Evolutionary conservation across 1,140 invertebrate genomes (phyloP).

Genomic region (Camponotus vicinus): DNA sequence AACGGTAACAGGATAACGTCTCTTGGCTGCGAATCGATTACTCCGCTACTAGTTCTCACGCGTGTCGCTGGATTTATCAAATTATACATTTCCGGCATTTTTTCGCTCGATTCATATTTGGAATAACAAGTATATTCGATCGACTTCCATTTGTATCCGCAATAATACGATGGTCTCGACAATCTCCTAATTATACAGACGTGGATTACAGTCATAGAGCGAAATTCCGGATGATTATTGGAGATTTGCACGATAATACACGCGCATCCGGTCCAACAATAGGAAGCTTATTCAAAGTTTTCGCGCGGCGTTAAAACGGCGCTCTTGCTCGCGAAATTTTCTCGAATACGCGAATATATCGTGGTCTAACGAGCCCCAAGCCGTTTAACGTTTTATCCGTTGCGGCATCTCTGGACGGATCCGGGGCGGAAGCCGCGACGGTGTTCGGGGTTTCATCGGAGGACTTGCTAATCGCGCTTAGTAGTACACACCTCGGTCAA

Average conservation of each 20-base stretch:
- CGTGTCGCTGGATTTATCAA: too few species aligned
- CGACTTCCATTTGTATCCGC: too few species aligned
- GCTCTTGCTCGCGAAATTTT: conserved; percentile 1
- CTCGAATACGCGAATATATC: conserved; percentile 27
- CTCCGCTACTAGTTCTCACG: neutral
- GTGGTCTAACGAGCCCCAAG: conserved; percentile 51
- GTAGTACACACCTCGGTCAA: conserved; percentile 45
- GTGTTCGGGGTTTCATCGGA: conserved; percentile 17
- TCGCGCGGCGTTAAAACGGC: conserved; percentile 34
- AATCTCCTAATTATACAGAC: neutral
- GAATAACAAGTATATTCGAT: too few species aligned
- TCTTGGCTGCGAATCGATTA: neutral
- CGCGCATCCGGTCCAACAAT: neutral
- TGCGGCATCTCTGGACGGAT: conserved; percentile 5
- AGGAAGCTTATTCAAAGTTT: conserved; percentile 47
- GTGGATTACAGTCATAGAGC: neutral
- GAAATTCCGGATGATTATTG: conserved; percentile 16
- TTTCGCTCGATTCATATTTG: neutral
- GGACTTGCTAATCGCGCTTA: conserved; percentile 40
- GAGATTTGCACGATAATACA: conserved; percentile 1
- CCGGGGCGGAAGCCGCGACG: conserved; percentile 19
- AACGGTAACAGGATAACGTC: conserved; percentile 47
- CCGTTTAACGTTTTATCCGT: conserved; percentile 52
- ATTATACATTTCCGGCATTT: neutral
- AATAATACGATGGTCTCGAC: neutral